Percentiles rank a stretch among this genome's conserved stretches.
Conservation (phyloP, 2,113 vertebrate species). For the Noctilio leporinus region DNA sequence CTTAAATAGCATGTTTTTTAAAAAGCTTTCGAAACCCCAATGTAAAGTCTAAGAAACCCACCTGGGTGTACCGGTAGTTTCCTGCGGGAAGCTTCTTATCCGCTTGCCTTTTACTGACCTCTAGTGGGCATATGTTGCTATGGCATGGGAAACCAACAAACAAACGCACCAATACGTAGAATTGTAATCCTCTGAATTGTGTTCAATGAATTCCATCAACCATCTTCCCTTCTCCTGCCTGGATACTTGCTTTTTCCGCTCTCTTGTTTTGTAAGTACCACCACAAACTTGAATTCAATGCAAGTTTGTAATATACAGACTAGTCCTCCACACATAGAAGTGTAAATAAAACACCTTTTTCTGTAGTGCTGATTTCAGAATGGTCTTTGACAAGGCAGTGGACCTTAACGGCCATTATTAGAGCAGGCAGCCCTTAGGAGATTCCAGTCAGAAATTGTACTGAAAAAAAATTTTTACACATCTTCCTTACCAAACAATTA, state of each 20-base stretch:
- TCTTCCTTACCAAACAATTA: slow-evolving; percentile 44
- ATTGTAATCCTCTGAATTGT: background rate
- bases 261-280: background rate
- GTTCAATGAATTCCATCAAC: background rate
- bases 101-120: slow-evolving; percentile 70
- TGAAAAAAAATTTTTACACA: background rate
- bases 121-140: slow-evolving; percentile 66
- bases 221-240: background rate
- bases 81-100: background rate
- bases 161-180: background rate
- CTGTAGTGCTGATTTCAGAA: background rate
- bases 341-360: background rate
- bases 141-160: background rate
- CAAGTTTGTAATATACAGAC: background rate
- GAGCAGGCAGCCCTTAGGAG: background rate
- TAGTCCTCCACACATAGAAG: background rate
- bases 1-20: background rate
- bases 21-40: background rate
- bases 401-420: background rate
- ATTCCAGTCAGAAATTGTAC: slow-evolving; percentile 10
- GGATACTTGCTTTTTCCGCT: background rate
- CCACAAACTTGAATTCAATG: background rate
- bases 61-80: background rate
- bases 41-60: background rate
- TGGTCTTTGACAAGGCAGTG: background rate